Evolutionary conservation across 2,888 invertebrate genomes (phyloP).

Genomic region (Agonopterix subpropinquella): DNA sequence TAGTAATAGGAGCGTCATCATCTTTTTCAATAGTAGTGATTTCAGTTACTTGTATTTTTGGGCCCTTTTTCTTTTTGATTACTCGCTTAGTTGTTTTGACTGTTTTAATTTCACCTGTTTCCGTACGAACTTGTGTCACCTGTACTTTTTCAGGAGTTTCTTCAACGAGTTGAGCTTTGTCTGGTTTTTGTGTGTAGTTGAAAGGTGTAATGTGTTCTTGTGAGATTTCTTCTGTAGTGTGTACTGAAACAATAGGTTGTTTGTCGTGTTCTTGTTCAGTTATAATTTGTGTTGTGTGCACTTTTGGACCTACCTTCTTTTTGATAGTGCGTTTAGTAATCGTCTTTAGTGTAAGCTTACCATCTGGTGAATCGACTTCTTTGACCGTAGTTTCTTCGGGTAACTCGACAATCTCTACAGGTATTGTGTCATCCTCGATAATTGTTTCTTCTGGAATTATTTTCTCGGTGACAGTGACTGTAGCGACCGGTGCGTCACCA

Average conservation of each 20-base stretch:
- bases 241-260: constrained; percentile 27
- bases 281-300: constrained; percentile 23
- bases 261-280: constrained; percentile 16
- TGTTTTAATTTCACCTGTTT: constrained; percentile 10
- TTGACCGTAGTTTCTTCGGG: constrained; percentile 32
- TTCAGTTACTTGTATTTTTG: constrained; percentile 14
- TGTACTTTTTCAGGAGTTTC: constrained; percentile 29
- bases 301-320: constrained; percentile 27
- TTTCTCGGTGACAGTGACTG: constrained; percentile 16
- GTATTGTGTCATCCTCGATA: constrained; percentile 25
- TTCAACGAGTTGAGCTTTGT: constrained; percentile 12
- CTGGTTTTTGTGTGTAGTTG: constrained; percentile 22
- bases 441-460: not conserved
- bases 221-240: constrained; percentile 20
- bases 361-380: constrained; percentile 32
- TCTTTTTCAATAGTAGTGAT: constrained; percentile 15
- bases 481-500: constrained; percentile 36
- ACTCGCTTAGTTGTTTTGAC: constrained; percentile 19
- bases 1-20: constrained; percentile 19
- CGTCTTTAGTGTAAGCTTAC: constrained; percentile 25
- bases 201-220: constrained; percentile 24
- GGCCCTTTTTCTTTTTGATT: constrained; percentile 19
- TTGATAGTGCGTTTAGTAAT: constrained; percentile 29
- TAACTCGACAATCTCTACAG: constrained; percentile 17
- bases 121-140: constrained; percentile 18